Percentiles rank a stretch among this genome's conserved stretches.
Evolutionary conservation across 2,797 vertebrate genomes (phyloP).

Genomic region (Falco naumanni): DNA sequence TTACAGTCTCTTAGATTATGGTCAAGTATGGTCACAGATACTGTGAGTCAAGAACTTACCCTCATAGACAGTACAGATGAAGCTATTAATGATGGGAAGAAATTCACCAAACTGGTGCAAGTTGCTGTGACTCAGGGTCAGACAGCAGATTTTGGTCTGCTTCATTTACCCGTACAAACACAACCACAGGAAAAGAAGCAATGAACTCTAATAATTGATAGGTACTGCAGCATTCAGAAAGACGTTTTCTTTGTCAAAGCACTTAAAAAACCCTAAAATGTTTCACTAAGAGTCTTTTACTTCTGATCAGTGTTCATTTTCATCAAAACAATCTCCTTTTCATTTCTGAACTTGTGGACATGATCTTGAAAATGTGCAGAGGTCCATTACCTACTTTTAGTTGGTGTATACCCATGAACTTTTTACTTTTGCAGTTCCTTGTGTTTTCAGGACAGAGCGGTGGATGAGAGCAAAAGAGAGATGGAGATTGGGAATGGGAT

Average conservation of each 20-base stretch:
- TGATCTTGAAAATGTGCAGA: neutral
- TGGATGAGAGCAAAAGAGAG: neutral
- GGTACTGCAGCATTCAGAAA: neutral
- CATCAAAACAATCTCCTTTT: neutral
- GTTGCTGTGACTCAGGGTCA: neutral
- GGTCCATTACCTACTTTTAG: neutral
- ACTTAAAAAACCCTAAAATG: neutral
- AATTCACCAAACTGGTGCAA: neutral
- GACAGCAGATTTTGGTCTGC: neutral
- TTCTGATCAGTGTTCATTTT: neutral
- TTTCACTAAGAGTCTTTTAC: neutral
- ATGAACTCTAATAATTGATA: neutral
- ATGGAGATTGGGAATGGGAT: neutral
- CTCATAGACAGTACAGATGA: neutral
- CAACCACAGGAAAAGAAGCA: neutral
- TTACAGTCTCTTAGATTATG: neutral
- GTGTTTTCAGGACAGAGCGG: neutral
- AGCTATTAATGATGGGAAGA: neutral
- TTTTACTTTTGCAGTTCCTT: neutral
- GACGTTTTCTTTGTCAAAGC: neutral
- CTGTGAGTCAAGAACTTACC: neutral
- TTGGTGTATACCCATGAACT: neutral
- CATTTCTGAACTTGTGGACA: neutral
- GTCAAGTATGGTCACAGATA: neutral
- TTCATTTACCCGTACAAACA: neutral